A percentile compares a stretch with the other conserved stretches of the same genome.
Conservation (phyloP, 2,888 invertebrate species). For the Tetragonula carbonaria region DNA sequence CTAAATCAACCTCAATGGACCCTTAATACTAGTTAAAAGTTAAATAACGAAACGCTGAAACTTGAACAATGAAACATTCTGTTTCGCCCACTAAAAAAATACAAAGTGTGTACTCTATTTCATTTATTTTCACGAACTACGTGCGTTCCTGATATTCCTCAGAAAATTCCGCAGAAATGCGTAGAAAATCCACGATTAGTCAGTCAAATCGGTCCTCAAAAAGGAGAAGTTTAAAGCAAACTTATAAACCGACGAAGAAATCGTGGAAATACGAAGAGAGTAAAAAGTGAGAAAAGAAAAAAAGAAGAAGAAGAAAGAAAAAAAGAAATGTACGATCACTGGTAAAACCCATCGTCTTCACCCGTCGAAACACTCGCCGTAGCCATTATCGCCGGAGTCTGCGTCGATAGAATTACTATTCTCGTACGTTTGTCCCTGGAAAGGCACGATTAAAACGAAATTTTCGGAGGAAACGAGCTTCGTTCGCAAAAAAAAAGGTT, state of each 20-base stretch:
- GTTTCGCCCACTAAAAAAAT: no score
- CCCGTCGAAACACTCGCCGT: conserved; percentile 6
- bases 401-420: conserved; percentile 29
- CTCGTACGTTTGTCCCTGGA: conserved; percentile 18
- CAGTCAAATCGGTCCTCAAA: no score
- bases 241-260: background rate
- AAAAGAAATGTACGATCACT: background rate
- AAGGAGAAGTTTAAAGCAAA: background rate
- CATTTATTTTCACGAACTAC: no score
- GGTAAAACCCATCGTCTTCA: background rate
- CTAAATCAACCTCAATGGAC: no score
- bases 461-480: background rate
- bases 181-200: background rate
- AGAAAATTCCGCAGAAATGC: background rate
- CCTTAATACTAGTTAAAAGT: no score
- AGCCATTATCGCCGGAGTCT: conserved; percentile 13
- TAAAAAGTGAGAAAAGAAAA: background rate
- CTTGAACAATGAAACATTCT: no score
- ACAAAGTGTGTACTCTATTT: no score
- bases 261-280: no score
- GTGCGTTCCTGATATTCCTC: background rate
- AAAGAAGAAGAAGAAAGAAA: no score
- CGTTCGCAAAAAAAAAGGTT: conserved; percentile 11
- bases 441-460: conserved; percentile 33
- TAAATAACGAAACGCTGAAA: no score